These are phyloP conservation scores for Strongylocentrotus purpuratus DNA, from an alignment of 35 echinoderm and acorn worm genomes.

Conservation along the genomic window DNA sequence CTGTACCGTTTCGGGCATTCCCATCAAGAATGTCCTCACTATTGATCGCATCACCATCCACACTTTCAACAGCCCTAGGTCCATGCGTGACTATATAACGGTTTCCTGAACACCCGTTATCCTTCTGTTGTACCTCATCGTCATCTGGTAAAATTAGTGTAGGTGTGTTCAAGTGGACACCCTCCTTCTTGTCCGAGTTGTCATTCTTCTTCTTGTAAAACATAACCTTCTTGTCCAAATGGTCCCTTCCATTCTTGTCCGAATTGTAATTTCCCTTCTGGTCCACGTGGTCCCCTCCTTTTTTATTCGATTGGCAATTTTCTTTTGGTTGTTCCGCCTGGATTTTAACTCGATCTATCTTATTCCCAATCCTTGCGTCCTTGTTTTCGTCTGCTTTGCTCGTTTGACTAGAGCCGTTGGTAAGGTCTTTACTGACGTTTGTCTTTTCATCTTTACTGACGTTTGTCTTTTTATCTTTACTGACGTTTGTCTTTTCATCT, in stretches of 20 bases:
- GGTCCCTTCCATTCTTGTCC: background rate
- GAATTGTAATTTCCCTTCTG: background rate
- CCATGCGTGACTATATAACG: background rate
- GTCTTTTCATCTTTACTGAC: background rate
- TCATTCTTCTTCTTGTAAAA: background rate
- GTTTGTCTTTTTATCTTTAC: background rate
- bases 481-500: too few species aligned
- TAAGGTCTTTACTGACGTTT: background rate
- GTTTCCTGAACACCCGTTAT: background rate
- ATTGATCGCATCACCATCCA: background rate
- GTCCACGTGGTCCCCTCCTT: background rate
- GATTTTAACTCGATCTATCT: background rate
- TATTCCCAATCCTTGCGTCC: background rate
- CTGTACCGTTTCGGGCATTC: background rate
- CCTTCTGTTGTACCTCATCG: background rate
- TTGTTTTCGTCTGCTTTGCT: background rate
- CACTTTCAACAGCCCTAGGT: background rate
- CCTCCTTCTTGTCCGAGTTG: background rate
- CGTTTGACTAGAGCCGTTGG: background rate
- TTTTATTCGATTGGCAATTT: background rate
- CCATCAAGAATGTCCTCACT: background rate
- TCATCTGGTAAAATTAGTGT: background rate
- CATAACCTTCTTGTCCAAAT: background rate
- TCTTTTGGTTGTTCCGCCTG: background rate
- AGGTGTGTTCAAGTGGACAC: background rate